Percentiles rank a stretch among this genome's conserved stretches.
These are phyloP conservation scores for Botia almorhae DNA, from an alignment of 2,797 vertebrate species.

Conservation along the genomic window DNA sequence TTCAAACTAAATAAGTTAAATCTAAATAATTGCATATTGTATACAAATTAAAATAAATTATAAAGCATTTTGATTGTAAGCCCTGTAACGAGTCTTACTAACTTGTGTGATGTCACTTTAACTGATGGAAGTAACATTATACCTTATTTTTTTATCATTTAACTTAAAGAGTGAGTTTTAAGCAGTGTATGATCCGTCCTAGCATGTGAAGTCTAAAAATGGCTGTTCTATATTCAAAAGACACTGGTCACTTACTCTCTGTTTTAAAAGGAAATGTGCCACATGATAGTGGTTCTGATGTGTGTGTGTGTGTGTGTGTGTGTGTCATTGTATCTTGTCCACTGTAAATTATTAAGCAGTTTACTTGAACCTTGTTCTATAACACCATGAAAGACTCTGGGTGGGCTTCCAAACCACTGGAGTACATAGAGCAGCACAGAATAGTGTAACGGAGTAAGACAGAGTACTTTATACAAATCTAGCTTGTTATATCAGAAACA, in stretches of 20 bases:
- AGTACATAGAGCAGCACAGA: background rate
- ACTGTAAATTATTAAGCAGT: conserved; percentile 65
- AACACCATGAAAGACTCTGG: conserved; percentile 21
- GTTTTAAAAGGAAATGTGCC: conserved; percentile 32
- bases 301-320: conserved; percentile 25
- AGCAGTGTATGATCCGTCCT: background rate
- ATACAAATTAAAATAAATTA: too few species aligned
- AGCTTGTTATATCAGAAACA: too few species aligned
- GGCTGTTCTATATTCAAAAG: conserved; percentile 32
- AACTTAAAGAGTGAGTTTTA: background rate
- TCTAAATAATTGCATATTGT: too few species aligned
- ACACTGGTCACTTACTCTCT: conserved; percentile 20
- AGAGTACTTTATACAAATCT: background rate
- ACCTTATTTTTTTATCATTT: background rate
- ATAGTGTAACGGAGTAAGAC: background rate
- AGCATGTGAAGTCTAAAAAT: conserved; percentile 1
- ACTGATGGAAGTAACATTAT: background rate
- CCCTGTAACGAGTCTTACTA: background rate
- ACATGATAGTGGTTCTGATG: conserved; percentile 45
- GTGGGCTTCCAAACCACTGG: background rate
- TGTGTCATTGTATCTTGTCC: conserved; percentile 49
- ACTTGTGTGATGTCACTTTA: background rate
- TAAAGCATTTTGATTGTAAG: too few species aligned
- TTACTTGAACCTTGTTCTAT: conserved; percentile 41
- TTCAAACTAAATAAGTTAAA: too few species aligned